These are phyloP conservation scores for Tetragonula carbonaria DNA, from an alignment of 2,888 invertebrate genomes.

Conservation along the genomic window DNA sequence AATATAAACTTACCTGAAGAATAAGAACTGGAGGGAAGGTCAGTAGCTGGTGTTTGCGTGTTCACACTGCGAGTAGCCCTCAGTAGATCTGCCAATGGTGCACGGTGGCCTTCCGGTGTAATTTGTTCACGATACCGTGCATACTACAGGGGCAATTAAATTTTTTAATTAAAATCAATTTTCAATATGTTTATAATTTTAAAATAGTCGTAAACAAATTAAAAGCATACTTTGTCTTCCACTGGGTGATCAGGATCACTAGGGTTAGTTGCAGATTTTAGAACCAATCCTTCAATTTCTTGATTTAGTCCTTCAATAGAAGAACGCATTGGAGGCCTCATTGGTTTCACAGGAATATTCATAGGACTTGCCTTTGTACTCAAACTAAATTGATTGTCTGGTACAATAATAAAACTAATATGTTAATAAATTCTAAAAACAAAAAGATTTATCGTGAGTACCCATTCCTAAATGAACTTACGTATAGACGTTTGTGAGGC, in stretches of 20 bases:
- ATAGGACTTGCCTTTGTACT: conserved; percentile 86
- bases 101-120: conserved; percentile 94
- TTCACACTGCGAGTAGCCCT: conserved; percentile 90
- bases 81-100: conserved; percentile 91
- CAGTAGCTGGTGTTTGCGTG: conserved; percentile 93
- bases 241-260: conserved; percentile 84
- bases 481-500: conserved; percentile 85
- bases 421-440: conserved; percentile 26
- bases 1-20: conserved; percentile 87
- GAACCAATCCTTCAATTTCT: conserved; percentile 92
- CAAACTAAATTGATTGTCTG: conserved; percentile 82
- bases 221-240: conserved; percentile 86
- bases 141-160: conserved; percentile 72
- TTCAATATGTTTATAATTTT: background rate
- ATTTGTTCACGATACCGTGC: conserved; percentile 85
- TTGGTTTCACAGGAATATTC: conserved; percentile 86
- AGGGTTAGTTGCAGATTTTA: conserved; percentile 84
- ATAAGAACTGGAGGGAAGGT: conserved; percentile 88
- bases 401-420: conserved; percentile 39
- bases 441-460: background rate
- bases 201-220: background rate
- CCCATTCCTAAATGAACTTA: conserved; percentile 66
- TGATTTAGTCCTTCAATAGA: conserved; percentile 95
- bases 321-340: conserved; percentile 90
- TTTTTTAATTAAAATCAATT: conserved; percentile 13